These are phyloP conservation scores for Scaptomyza cyrtandrae DNA, from an alignment of 2,888 invertebrate genomes.

Conservation along the genomic window DNA sequence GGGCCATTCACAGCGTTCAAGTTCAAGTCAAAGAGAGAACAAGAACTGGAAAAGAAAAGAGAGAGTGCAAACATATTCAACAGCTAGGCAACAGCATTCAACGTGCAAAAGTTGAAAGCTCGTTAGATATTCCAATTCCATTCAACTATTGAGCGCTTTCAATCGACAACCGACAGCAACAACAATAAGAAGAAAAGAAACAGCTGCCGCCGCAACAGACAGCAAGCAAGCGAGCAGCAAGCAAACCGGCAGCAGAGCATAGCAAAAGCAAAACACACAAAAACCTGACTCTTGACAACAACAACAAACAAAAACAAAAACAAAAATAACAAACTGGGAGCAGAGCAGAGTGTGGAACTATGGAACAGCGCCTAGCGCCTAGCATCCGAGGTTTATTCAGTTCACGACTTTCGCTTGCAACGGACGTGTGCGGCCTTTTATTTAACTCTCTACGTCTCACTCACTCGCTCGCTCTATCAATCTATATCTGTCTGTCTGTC, in stretches of 20 bases:
- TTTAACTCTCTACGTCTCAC: too few species aligned
- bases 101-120: constrained; percentile 42
- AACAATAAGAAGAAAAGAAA: constrained; percentile 12
- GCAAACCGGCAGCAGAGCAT: constrained; percentile 34
- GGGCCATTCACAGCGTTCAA: constrained; percentile 45
- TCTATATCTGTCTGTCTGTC: background rate
- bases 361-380: constrained; percentile 50
- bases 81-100: constrained; percentile 56
- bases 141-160: constrained; percentile 59
- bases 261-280: background rate
- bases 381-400: constrained; percentile 82
- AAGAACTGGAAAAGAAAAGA: background rate
- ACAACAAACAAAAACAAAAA: too few species aligned
- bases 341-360: constrained; percentile 14
- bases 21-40: constrained; percentile 57
- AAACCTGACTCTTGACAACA: constrained; percentile 48
- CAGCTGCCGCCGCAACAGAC: too few species aligned
- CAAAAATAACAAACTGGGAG: background rate
- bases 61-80: constrained; percentile 52
- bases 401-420: constrained; percentile 82
- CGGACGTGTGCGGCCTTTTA: constrained; percentile 78
- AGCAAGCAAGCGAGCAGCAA: constrained; percentile 1
- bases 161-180: constrained; percentile 41
- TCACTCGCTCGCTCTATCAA: too few species aligned
- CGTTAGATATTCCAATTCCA: constrained; percentile 25